Evolutionary conservation across 1,140 invertebrate species (phyloP).

Genomic region (Drosophila nigrodunni): DNA sequence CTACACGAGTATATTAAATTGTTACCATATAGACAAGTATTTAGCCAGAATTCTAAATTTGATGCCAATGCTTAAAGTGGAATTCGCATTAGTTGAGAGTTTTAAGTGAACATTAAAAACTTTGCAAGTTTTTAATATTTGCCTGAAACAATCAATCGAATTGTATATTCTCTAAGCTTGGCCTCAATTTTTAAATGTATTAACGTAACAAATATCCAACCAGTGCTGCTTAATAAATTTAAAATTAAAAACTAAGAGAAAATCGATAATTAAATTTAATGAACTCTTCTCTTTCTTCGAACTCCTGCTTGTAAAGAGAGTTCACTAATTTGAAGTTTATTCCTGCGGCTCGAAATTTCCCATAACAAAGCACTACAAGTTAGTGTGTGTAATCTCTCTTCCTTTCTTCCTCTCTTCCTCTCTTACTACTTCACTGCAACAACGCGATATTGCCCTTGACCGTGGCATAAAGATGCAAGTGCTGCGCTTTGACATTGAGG

Average conservation of each 20-base stretch:
- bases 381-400: neutral
- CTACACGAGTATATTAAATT: neutral
- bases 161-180: neutral
- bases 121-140: neutral
- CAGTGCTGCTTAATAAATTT: too few relatives aligned
- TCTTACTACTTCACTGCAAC: neutral
- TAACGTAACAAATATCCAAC: too few relatives aligned
- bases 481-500: slow-evolving; percentile 44
- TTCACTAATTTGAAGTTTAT: too few relatives aligned
- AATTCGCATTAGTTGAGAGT: neutral
- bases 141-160: neutral
- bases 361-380: neutral
- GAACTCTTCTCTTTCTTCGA: too few relatives aligned
- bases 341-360: neutral
- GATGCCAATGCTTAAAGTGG: neutral
- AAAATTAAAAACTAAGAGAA: too few relatives aligned
- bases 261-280: too few relatives aligned
- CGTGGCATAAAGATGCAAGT: slow-evolving; percentile 49
- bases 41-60: neutral
- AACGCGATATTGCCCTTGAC: slow-evolving; percentile 50
- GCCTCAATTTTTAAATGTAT: neutral
- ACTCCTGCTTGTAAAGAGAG: too few relatives aligned
- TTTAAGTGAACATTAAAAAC: neutral
- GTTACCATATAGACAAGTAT: neutral
- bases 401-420: neutral